Percentiles rank a stretch among this genome's conserved stretches.
Conservation (phyloP, 37 sponge, comb jelly and placozoan species). For the Petrosia ficiformis region DNA sequence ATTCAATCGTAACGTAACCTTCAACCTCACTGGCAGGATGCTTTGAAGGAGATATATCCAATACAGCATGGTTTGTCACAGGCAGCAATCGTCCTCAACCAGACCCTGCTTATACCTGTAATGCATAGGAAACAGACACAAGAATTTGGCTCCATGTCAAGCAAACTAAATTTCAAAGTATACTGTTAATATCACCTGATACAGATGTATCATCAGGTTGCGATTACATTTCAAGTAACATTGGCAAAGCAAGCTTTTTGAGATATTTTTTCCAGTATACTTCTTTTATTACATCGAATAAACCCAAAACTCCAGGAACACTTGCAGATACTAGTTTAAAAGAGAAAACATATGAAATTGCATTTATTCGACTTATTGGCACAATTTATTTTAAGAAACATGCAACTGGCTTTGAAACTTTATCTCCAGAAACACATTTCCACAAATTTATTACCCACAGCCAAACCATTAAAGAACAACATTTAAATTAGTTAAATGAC, state of each 20-base stretch:
- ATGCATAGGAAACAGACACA: slow-evolving; percentile 32
- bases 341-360: neutral
- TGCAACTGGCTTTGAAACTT: slow-evolving; percentile 12
- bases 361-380: slow-evolving; percentile 15
- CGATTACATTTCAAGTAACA: slow-evolving; percentile 18
- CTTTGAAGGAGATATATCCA: neutral
- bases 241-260: slow-evolving; percentile 21
- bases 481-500: neutral
- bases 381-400: slow-evolving; percentile 24
- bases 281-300: slow-evolving; percentile 3
- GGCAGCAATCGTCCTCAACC: slow-evolving; percentile 9
- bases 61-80: slow-evolving; percentile 17
- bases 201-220: slow-evolving; percentile 27
- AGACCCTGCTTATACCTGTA: slow-evolving; percentile 4
- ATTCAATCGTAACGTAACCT: slow-evolving; percentile 5
- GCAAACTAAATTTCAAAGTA: neutral
- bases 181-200: slow-evolving; percentile 8
- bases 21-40: slow-evolving; percentile 8
- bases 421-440: neutral
- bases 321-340: slow-evolving; percentile 1
- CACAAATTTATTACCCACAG: neutral
- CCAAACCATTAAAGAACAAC: neutral
- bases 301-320: neutral
- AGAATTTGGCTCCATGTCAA: slow-evolving; percentile 24
- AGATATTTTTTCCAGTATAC: slow-evolving; percentile 5